Evolutionary conservation across 2,113 vertebrate genomes (phyloP).

Genomic region (Galbula dea): DNA sequence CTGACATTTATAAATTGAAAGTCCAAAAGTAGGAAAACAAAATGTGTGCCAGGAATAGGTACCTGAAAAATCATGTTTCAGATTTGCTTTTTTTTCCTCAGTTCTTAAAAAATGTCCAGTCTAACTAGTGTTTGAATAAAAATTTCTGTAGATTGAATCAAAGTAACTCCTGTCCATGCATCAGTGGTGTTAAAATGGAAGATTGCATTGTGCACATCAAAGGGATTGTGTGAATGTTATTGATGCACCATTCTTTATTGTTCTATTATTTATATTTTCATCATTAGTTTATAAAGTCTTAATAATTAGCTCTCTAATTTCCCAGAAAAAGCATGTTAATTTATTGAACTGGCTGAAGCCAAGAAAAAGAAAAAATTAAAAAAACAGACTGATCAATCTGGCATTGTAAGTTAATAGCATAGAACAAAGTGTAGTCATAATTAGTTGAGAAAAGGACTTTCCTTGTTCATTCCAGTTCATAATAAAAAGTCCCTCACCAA

Average conservation of each 20-base stretch:
- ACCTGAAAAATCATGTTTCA: not conserved
- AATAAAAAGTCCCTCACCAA: constrained; percentile 71
- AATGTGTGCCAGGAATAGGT: not conserved
- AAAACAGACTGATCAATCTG: constrained; percentile 59
- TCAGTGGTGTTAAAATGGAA: not conserved
- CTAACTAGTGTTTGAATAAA: not conserved
- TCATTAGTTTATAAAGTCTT: constrained; percentile 65
- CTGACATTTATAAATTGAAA: not conserved
- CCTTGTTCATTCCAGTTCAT: constrained; percentile 70
- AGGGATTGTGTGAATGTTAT: constrained; percentile 10
- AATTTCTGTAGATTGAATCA: not conserved
- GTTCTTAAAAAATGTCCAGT: not conserved
- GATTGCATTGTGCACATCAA: not conserved
- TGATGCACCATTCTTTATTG: constrained; percentile 1
- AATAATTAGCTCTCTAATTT: constrained; percentile 73
- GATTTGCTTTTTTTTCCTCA: not conserved
- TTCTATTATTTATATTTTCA: constrained; percentile 65
- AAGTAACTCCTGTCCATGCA: not conserved
- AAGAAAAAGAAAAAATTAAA: not conserved
- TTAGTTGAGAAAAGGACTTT: constrained; percentile 75
- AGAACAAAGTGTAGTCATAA: constrained; percentile 72
- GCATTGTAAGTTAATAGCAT: constrained; percentile 72
- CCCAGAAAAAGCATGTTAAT: constrained; percentile 58
- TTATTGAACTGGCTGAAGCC: constrained; percentile 60
- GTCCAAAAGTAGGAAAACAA: not conserved